Evolutionary conservation across 2,888 invertebrate genomes (phyloP), one percentile per base, ranked within the genome.

Genomic region (Cerceris ruficornis): DNA sequence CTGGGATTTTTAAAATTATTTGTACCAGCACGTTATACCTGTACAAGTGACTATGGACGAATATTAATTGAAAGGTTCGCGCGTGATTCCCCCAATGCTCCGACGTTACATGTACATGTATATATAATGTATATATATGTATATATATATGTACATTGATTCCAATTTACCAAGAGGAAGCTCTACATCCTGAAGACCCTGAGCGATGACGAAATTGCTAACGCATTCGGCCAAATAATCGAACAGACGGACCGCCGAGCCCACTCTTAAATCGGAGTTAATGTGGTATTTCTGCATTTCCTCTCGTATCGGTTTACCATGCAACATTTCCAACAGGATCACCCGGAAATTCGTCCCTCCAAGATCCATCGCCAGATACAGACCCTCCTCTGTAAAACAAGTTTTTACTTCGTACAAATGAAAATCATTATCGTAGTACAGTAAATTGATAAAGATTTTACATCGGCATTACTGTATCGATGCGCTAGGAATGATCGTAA

Each of bases 311-410:
- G 95, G 92, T 69, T 92, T 90, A 0, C 95, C 95, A 9, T 92
- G 92, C 6, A 88, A 88, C 80, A 97, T 92, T 84, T 95, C 95
- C 84, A 96, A 91, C 54, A 95, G 92, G 39, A 97, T 93, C 13
- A 97, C 95, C 9, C 97, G 94, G 91, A 97, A 96, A 93, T 97
- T 96, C 39, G 97, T 97, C 17, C 97, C 97, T 4, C 97, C 97
- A 73, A 97, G 93, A 92, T 97, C 97, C 82, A 97, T 92, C 2
- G 97, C 96, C 83, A 97, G 92, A 91, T 94, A 97, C 62, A 95
- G 93, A 0, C 96, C 97, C 81, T 95, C 94, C 96, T 96, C 91
- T 84, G 89, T 76, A 86, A 87, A 46, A 7, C 57, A 43, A 17
- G 6, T 13, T 0, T 64, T 11, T 42, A 2, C 9, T 5, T 15